These are phyloP conservation scores for Drosophila pseudoobscura DNA, from an alignment of 1,140 invertebrate species.

Conservation along the genomic window DNA sequence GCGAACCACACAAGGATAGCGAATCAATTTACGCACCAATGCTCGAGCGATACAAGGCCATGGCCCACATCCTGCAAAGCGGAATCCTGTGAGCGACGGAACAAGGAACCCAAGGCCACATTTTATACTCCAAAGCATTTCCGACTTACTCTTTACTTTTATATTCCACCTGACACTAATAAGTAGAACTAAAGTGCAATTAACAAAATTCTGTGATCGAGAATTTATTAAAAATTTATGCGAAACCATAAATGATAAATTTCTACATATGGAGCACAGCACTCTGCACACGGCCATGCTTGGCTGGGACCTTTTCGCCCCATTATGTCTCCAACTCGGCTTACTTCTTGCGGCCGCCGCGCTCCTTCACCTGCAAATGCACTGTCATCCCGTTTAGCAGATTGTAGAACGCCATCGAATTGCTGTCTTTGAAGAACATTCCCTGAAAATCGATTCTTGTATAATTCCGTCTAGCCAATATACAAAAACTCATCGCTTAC, in stretches of 20 bases:
- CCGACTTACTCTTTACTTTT: slow-evolving; percentile 30
- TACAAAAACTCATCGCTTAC: slow-evolving; percentile 24
- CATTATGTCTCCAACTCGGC: background rate
- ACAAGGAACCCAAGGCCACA: slow-evolving; percentile 7
- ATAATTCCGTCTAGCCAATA: background rate
- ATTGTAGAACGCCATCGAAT: slow-evolving; percentile 98
- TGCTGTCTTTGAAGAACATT: slow-evolving; percentile 98
- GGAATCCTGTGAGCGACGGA: slow-evolving; percentile 7
- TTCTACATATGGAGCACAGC: slow-evolving; percentile 39
- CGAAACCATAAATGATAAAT: slow-evolving; percentile 63
- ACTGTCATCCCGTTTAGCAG: slow-evolving; percentile 92
- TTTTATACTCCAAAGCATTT: slow-evolving; percentile 38
- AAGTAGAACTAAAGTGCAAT: slow-evolving; percentile 67
- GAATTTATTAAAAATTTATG: slow-evolving; percentile 70
- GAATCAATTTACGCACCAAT: slow-evolving; percentile 87
- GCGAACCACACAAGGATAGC: slow-evolving; percentile 87
- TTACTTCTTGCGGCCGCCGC: slow-evolving; percentile 99
- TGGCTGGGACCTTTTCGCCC: too few species aligned
- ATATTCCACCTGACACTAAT: slow-evolving; percentile 39
- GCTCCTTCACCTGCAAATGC: slow-evolving; percentile 96
- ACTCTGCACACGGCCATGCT: too few species aligned
- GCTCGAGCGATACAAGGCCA: slow-evolving; percentile 85
- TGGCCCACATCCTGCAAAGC: slow-evolving; percentile 68
- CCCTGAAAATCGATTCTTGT: slow-evolving; percentile 87
- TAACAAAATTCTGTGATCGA: slow-evolving; percentile 74